These are phyloP conservation scores for Pogonognathellus flavescens DNA, from an alignment of 1,140 invertebrate species.

Conservation along the genomic window DNA sequence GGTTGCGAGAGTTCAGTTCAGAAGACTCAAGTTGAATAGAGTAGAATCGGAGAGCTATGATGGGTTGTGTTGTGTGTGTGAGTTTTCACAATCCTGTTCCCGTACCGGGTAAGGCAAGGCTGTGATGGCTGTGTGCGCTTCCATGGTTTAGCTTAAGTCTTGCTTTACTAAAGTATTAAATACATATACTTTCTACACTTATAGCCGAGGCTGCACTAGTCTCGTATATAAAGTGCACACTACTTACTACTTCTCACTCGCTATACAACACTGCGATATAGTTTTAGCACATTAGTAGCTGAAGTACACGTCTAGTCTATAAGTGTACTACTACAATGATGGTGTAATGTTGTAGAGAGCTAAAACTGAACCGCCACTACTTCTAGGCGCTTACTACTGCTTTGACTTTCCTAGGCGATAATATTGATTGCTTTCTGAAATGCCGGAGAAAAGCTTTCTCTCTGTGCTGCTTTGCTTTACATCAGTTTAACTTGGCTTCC, in stretches of 20 bases:
- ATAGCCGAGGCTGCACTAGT: neutral
- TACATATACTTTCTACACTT: neutral
- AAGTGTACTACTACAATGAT: neutral
- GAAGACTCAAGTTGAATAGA: neutral
- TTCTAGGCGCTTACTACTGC: neutral
- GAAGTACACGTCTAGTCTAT: neutral
- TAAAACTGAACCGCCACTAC: neutral
- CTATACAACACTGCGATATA: neutral
- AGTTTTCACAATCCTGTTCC: constrained; percentile 17
- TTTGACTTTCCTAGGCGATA: constrained; percentile 53
- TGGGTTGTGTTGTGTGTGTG: constrained; percentile 2
- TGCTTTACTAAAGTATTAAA: neutral
- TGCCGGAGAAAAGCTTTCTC: constrained; percentile 50
- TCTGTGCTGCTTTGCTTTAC: constrained; percentile 14
- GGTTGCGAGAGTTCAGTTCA: neutral
- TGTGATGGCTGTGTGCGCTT: neutral
- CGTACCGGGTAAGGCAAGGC: constrained; percentile 33
- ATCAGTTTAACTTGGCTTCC: neutral
- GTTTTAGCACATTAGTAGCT: neutral
- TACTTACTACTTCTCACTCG: neutral
- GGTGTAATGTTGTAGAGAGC: constrained; percentile 1
- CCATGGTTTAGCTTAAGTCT: neutral
- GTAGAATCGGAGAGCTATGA: constrained; percentile 1
- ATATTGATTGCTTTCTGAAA: constrained; percentile 57
- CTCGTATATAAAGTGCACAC: neutral